Base-by-base conservation (phyloP, 2,797 vertebrate genomes). In the Cyprinella venusta region DNA sequence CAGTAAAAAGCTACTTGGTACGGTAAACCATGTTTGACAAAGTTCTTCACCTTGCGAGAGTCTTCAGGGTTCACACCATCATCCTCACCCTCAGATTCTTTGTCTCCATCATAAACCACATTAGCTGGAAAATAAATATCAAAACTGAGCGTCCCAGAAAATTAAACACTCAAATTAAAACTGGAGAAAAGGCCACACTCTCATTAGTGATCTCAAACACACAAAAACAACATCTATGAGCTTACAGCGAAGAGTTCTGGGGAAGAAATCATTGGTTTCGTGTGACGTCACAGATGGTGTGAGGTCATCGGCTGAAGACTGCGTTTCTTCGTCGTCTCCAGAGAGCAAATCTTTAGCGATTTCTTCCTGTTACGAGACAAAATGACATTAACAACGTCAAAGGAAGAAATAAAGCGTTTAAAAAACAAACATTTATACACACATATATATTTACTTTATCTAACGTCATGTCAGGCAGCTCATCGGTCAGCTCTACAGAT, bases 381-480 rank as follows among this genome's bases (percentile, higher is more conserved):
- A 12, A 33, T 0, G 6, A 8, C 5, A 42, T 45, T 45, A 48
- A 30, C 19, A 36, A 75, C 0, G 50, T 74, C 48, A 56, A 38
- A 1, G 2, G 4, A 36, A 52, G 26, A 19, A 12, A 36, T n/a
- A 52, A 30, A 30, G 6, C 6, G 8, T 15, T 12, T 4, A 50
- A 33, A 18, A 33, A 18, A 50, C 4, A 33, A 33, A 36, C 5
- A 36, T 33, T 4, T 0, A 50, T 18, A 50, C 0, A 50, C 15
- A 50, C 48, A 50, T 3, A 6, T 15, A 61, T 3, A 92, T 95
- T 93, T 90, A 96, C 96, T 90, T 97, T 97, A 90, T 97, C 96
- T 87, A 97, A 88, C 61, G 96, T 96, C 96, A 97, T 97, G 89
- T 97, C 96, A 56, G 96, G 96, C 74, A 97, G 92, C 38, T 96